A percentile compares a stretch with the other conserved stretches of the same genome.
Evolutionary conservation across 2,797 vertebrate species (phyloP).

Genomic region (Gephyroberyx darwinii): DNA sequence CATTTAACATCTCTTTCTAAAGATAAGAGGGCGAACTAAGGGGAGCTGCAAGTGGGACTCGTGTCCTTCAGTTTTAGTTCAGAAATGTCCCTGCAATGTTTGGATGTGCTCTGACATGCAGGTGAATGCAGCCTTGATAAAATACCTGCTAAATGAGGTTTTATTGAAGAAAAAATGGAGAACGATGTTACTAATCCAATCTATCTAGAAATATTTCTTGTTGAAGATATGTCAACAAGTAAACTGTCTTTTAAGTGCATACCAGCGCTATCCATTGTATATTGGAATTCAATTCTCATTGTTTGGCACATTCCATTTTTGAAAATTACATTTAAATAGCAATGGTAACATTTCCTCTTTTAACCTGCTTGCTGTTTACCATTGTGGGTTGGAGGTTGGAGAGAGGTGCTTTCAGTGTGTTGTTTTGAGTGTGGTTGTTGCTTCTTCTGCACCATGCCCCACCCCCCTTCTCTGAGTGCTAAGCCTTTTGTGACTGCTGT

Average conservation of each 20-base stretch:
- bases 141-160: conserved; percentile 54
- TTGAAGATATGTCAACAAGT: conserved; percentile 53
- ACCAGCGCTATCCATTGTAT: conserved; percentile 55
- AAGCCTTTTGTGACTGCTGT: conserved; percentile 90
- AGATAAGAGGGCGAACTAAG: conserved; percentile 13
- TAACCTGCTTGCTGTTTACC: conserved; percentile 75
- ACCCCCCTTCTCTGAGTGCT: conserved; percentile 77
- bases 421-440: conserved; percentile 68
- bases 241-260: conserved; percentile 68
- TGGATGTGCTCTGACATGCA: conserved; percentile 55
- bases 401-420: conserved; percentile 69
- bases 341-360: conserved; percentile 55
- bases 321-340: conserved; percentile 49
- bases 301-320: conserved; percentile 63
- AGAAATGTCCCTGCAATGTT: conserved; percentile 62
- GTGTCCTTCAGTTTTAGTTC: conserved; percentile 65
- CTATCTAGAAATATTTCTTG: conserved; percentile 15
- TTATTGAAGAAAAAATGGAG: conserved; percentile 26
- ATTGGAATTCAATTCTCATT: conserved; percentile 64
- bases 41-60: conserved; percentile 14
- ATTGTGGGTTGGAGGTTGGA: conserved; percentile 70
- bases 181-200: no score
- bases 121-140: conserved; percentile 68
- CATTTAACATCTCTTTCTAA: conserved; percentile 16
- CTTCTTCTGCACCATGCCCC: conserved; percentile 68